phyloP scores from a whole-genome alignment of 2,888 invertebrate species.

The Pristionchus maxplancki region DNA sequence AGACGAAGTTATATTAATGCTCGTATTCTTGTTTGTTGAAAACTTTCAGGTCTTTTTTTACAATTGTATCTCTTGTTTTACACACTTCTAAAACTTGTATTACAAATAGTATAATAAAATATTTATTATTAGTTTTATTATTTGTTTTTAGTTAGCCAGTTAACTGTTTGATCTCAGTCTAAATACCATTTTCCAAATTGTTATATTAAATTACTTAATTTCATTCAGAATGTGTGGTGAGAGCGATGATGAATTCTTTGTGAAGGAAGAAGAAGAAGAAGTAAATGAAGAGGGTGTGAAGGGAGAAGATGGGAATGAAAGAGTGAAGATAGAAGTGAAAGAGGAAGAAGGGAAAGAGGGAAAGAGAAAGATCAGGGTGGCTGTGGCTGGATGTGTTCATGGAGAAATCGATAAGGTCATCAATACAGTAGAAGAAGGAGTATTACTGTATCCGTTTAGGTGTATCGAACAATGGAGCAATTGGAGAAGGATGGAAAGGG shows the following conservation, averaged over 20 bases:
- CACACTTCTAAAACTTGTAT: background rate
- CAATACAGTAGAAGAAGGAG: slow-evolving; percentile 78
- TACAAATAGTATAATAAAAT: background rate
- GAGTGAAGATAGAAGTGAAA: slow-evolving; percentile 16
- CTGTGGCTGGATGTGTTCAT: slow-evolving; percentile 90
- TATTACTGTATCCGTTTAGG: slow-evolving; percentile 79
- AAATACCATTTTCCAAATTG: background rate
- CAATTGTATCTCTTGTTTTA: background rate
- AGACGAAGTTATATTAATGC: background rate
- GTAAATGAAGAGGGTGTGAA: background rate
- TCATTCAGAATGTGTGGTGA: slow-evolving; percentile 26
- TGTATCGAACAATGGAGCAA: slow-evolving; percentile 84
- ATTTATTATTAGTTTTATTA: background rate
- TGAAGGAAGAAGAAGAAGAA: slow-evolving; percentile 23
- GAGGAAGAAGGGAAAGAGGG: slow-evolving; percentile 16
- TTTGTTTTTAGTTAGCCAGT: too few relatives aligned
- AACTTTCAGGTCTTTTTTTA: background rate
- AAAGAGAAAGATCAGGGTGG: slow-evolving; percentile 55
- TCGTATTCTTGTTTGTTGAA: background rate
- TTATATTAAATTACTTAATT: too few relatives aligned
- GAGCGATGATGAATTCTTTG: background rate
- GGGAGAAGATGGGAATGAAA: slow-evolving; percentile 37
- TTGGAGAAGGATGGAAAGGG: slow-evolving; percentile 86
- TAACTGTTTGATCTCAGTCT: slow-evolving; percentile 1
- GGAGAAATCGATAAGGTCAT: slow-evolving; percentile 96